phyloP scores from a whole-genome alignment of 2,888 invertebrate genomes.

The Noctua janthina region DNA sequence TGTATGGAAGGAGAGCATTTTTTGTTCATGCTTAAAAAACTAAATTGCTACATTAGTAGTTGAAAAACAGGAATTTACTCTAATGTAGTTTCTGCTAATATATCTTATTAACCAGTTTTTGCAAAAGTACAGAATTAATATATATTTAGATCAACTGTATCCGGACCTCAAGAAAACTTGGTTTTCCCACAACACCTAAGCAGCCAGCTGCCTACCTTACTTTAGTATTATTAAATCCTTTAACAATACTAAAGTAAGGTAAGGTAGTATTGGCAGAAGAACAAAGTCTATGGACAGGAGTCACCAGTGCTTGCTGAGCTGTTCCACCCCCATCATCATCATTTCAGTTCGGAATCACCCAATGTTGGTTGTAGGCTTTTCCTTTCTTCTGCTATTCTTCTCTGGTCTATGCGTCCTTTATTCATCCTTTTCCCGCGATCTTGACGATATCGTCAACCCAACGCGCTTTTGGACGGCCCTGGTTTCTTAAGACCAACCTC shows the following conservation, averaged over 20 bases:
- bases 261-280: not conserved
- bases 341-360: not conserved
- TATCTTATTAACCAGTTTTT: conserved; percentile 12
- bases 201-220: not conserved
- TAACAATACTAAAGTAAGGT: no score
- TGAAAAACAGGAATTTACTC: conserved; percentile 30
- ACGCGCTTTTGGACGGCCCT: no score
- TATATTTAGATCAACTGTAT: not conserved
- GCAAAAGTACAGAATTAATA: not conserved
- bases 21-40: conserved; percentile 22
- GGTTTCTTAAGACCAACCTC: not conserved
- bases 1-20: conserved; percentile 23
- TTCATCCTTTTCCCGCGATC: no score
- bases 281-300: not conserved
- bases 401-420: no score
- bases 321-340: not conserved
- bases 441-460: no score
- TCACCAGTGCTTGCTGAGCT: not conserved
- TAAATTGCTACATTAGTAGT: not conserved
- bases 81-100: not conserved
- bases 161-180: not conserved
- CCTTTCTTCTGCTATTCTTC: no score
- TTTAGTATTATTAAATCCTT: not conserved
- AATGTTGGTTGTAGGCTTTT: no score
- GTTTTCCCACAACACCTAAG: not conserved